phyloP scores from a whole-genome alignment of 2,797 vertebrate genomes.

The Hydrolagus colliei region DNA sequence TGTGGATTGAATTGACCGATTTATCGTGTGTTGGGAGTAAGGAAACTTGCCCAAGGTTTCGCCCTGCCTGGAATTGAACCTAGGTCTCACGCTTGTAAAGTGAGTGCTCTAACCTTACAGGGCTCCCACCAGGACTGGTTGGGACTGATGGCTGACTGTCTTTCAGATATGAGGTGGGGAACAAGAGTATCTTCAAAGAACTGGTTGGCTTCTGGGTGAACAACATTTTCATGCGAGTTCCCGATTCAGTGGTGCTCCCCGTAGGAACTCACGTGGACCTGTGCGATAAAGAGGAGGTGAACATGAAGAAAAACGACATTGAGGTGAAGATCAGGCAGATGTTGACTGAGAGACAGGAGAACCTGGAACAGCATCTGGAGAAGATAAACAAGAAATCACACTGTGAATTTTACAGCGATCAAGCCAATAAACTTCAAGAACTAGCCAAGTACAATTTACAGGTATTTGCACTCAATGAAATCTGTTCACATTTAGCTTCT shows the following conservation, averaged over 20 bases:
- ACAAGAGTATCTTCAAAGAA: conserved; percentile 50
- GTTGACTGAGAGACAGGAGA: conserved; percentile 47
- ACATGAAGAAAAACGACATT: conserved; percentile 52
- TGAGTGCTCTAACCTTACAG: too few species aligned
- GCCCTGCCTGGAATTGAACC: too few species aligned
- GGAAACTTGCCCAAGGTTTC: too few species aligned
- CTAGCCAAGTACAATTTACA: conserved; percentile 49
- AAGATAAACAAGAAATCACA: conserved; percentile 51
- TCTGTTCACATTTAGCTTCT: not conserved
- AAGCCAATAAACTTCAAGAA: conserved; percentile 52
- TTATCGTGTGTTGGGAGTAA: too few species aligned
- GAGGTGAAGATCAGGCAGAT: conserved; percentile 46
- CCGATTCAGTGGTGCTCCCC: conserved; percentile 57
- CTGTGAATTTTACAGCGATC: conserved; percentile 46
- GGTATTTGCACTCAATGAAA: conserved; percentile 37
- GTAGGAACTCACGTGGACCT: conserved; percentile 60
- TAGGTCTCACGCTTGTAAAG: too few species aligned
- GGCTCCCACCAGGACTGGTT: not conserved
- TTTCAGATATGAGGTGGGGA: conserved; percentile 41
- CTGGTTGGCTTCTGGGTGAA: conserved; percentile 65
- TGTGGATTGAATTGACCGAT: too few species aligned
- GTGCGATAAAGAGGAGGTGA: conserved; percentile 50
- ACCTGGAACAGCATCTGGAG: conserved; percentile 46
- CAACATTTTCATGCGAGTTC: conserved; percentile 60
- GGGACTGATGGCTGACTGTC: not conserved